Conservation (phyloP, 1,140 invertebrate genomes). For the Ladona fulva region DNA sequence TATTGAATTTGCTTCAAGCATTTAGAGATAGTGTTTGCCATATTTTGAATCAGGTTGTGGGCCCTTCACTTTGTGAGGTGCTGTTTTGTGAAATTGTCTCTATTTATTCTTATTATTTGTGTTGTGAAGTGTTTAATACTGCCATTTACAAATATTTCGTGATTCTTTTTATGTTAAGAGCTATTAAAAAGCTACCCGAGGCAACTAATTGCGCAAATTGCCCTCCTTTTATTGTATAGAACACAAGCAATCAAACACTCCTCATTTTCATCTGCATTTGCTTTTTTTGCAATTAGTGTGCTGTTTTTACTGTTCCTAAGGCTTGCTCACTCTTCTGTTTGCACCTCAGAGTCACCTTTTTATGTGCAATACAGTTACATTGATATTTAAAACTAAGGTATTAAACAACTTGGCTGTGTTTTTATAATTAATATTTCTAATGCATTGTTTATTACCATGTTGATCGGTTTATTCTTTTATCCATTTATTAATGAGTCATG, state of each 20-base stretch:
- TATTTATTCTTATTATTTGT: background rate
- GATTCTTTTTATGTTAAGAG: background rate
- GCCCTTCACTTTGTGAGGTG: background rate
- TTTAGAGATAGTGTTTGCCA: background rate
- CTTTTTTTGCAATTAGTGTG: background rate
- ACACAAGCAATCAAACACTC: background rate
- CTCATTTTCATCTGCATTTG: background rate
- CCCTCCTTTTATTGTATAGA: background rate
- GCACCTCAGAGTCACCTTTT: background rate
- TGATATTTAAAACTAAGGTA: background rate
- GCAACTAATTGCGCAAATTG: background rate
- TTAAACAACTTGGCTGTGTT: constrained; percentile 1
- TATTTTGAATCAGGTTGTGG: background rate
- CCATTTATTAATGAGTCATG: background rate
- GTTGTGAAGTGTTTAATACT: background rate
- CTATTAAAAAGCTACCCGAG: background rate
- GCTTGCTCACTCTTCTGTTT: constrained; percentile 4
- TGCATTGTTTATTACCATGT: background rate
- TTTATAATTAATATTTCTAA: constrained; percentile 5
- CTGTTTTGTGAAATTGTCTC: background rate
- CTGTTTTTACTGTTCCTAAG: constrained; percentile 1
- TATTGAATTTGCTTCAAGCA: background rate
- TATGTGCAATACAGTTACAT: background rate
- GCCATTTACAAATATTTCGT: background rate
- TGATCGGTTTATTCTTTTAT: constrained; percentile 8